Base-by-base conservation (phyloP, 2,797 vertebrate species). In the Anguilla pacifica region DNA sequence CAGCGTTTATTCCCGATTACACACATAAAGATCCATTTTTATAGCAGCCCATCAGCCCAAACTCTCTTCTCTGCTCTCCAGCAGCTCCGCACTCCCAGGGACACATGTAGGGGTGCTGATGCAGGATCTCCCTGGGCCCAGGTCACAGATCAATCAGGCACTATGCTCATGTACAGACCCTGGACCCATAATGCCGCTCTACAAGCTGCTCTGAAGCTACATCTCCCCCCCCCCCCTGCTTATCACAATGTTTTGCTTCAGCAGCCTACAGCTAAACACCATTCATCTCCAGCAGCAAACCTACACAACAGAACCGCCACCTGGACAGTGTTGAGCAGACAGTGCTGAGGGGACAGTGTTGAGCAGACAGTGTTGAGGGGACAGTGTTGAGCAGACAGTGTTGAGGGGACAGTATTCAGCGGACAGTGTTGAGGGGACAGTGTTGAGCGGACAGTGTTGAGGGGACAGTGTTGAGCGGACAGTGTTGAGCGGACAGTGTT, bases 271-370 rank as follows among this genome's bases (percentile, higher is more conserved):
- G 49, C 82, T 39, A 51, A 31, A n/a, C 22, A 28, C 39, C 82
- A 74, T 55, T 74, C 19, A 35, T 15, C 64, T 57, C 67, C 59
- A 85, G n/a, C 35, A 70, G 59, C 46, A 87, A 88, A 88, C 35
- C 64, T 74, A 70, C 87, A 74, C 31, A 72, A 84, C 10, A 83
- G 61, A 17, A n/a, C 7, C 25, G 31, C 53, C 64, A 72, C 39
- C 59, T 85, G 64, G 43, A 72, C 39, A 49, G 6, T 22, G 35
- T 86, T 28, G 31, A 31, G 35, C 1, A 1, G 35, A 35, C 35
- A 35, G 35, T 35, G 35, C 1, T 35, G 35, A 35, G 35, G 1
- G 35, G 35, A 35, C 35, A 35, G 35, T 35, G 35, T 35, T 35
- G 35, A 35, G 35, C 1, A 1, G 35, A 35, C 35, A 35, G 35